Percentiles rank a stretch among this genome's conserved stretches.
Evolutionary conservation across 2,888 invertebrate genomes (phyloP).

Genomic region (Ptilodon capucinus): DNA sequence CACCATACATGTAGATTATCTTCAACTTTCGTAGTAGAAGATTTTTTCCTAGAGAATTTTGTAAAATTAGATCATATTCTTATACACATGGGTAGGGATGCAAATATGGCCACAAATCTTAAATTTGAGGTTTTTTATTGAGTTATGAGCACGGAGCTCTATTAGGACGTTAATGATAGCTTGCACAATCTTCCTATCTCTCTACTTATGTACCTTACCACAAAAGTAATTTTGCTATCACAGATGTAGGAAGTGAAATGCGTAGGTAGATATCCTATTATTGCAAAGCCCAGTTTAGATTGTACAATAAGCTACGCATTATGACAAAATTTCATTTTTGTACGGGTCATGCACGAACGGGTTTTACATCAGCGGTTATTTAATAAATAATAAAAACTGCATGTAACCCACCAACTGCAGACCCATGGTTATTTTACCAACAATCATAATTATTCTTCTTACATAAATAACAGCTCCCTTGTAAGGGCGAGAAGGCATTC

Average conservation of each 20-base stretch:
- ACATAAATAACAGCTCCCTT: slow-evolving; percentile 31
- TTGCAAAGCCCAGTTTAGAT: no score
- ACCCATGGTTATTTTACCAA: slow-evolving; percentile 10
- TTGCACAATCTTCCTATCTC: no score
- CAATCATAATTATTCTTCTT: slow-evolving; percentile 30
- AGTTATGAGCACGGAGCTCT: no score
- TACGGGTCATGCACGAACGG: slow-evolving; percentile 32
- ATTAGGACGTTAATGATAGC: no score
- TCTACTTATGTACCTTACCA: no score
- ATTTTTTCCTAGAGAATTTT: background rate
- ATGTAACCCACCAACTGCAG: background rate
- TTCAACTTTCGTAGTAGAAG: background rate
- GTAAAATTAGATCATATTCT: no score
- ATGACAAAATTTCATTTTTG: slow-evolving; percentile 25
- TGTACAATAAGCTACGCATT: slow-evolving; percentile 3
- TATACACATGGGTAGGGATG: no score
- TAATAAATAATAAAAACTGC: slow-evolving; percentile 20
- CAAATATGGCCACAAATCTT: no score
- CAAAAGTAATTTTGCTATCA: background rate
- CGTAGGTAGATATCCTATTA: slow-evolving; percentile 1
- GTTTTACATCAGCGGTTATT: slow-evolving; percentile 22
- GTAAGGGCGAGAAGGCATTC: slow-evolving; percentile 26
- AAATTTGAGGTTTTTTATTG: no score
- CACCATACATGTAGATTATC: slow-evolving; percentile 26
- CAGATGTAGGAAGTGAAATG: slow-evolving; percentile 1